A percentile compares a stretch with the other conserved stretches of the same genome.
Evolutionary conservation across 2,888 invertebrate genomes (phyloP).

Genomic region (Stegana nigrithorax): DNA sequence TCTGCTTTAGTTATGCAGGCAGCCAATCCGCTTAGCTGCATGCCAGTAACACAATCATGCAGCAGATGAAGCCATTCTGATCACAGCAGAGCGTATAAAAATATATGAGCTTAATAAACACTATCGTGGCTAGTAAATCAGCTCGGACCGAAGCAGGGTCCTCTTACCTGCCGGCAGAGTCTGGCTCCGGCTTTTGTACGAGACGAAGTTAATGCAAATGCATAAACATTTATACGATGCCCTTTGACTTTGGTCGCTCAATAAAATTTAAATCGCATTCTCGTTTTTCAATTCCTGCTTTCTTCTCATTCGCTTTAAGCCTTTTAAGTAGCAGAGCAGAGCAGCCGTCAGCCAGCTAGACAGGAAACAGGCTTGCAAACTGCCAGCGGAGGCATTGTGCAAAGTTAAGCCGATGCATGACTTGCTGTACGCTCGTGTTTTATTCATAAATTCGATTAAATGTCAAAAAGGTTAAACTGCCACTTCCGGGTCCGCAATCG

Average conservation of each 20-base stretch:
- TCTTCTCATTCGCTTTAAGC: too few species aligned
- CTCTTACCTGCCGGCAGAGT: too few species aligned
- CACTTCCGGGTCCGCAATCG: background rate
- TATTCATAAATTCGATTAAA: conserved; percentile 61
- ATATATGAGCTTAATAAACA: background rate
- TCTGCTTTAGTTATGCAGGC: too few species aligned
- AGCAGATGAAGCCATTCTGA: too few species aligned
- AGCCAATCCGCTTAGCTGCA: too few species aligned
- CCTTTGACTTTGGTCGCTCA: background rate
- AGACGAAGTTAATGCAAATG: background rate
- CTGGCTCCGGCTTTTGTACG: too few species aligned
- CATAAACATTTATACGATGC: background rate
- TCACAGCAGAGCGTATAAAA: too few species aligned
- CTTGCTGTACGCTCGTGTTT: conserved; percentile 38
- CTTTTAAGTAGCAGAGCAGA: conserved; percentile 52
- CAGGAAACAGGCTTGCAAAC: background rate
- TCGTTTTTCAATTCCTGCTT: too few species aligned
- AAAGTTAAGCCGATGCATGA: background rate
- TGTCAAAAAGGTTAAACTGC: conserved; percentile 55
- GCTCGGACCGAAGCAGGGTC: too few species aligned
- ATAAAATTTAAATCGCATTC: conserved; percentile 2
- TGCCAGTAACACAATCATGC: too few species aligned
- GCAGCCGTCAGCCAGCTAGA: background rate
- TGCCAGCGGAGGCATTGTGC: background rate
- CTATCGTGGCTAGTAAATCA: conserved; percentile 37